Evolutionary conservation across 2,797 vertebrate genomes (phyloP).

Genomic region (Eremophila alpestris): DNA sequence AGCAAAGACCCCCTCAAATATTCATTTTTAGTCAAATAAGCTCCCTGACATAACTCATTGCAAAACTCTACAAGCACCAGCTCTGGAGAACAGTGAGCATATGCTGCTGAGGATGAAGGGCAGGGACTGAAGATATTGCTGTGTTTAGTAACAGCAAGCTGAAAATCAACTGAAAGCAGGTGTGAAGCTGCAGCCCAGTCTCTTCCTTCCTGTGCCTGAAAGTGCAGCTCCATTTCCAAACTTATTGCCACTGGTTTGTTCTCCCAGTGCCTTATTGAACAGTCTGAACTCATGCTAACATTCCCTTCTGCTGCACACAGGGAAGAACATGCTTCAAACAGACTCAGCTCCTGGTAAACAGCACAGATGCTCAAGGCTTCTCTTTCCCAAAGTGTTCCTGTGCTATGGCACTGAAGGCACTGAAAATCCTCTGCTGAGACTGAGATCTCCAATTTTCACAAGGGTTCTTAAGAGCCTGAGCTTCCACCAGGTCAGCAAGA

Average conservation of each 20-base stretch:
- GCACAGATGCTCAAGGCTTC: background rate
- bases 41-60: background rate
- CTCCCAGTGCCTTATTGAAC: background rate
- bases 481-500: background rate
- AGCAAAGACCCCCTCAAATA: background rate
- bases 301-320: background rate
- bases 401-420: background rate
- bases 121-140: background rate
- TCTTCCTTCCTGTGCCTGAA: background rate
- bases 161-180: background rate
- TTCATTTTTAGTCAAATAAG: background rate
- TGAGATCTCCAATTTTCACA: background rate
- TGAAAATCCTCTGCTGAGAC: background rate
- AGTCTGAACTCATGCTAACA: background rate
- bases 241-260: background rate
- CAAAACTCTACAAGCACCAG: background rate
- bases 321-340: background rate
- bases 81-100: background rate
- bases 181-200: background rate
- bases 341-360: background rate
- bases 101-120: background rate
- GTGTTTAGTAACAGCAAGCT: background rate
- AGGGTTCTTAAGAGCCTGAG: background rate
- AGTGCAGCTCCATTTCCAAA: background rate
- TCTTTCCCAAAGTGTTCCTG: background rate